Conservation (phyloP, 1,140 invertebrate genomes). For the Marisa cornuarietis region DNA sequence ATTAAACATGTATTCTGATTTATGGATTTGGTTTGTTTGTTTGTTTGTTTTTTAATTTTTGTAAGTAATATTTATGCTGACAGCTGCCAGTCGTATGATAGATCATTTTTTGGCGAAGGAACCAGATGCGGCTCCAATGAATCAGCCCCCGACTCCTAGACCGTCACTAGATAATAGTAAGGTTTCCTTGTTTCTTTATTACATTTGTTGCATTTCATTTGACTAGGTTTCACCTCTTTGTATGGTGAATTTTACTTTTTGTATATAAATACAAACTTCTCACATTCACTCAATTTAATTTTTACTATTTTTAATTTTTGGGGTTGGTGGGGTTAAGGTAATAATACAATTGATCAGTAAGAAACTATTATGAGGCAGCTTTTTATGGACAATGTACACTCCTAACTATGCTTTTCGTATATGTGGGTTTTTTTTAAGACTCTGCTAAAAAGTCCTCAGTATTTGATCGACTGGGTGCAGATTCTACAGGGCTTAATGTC, state of each 20-base stretch:
- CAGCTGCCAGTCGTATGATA: constrained; percentile 61
- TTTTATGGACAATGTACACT: constrained; percentile 9
- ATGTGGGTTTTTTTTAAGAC: background rate
- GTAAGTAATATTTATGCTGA: constrained; percentile 23
- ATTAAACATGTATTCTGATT: no score
- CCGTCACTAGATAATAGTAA: constrained; percentile 27
- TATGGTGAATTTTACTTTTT: no score
- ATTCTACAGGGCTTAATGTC: constrained; percentile 18
- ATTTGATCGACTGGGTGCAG: constrained; percentile 61
- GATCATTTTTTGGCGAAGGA: constrained; percentile 54
- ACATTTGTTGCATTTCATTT: background rate
- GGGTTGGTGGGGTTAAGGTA: no score
- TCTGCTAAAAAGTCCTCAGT: constrained; percentile 55
- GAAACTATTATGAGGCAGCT: no score
- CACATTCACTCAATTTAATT: no score
- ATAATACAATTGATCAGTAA: no score
- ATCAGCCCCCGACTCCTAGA: constrained; percentile 33
- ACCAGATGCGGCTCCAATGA: constrained; percentile 54
- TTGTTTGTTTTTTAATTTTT: no score
- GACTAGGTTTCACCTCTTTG: background rate
- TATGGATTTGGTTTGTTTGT: no score
- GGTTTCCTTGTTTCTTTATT: background rate
- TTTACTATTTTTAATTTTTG: no score
- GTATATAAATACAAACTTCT: no score
- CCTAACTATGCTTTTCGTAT: no score